phyloP scores from a whole-genome alignment of 2,113 vertebrate species.

The Larimichthys polyactis region DNA sequence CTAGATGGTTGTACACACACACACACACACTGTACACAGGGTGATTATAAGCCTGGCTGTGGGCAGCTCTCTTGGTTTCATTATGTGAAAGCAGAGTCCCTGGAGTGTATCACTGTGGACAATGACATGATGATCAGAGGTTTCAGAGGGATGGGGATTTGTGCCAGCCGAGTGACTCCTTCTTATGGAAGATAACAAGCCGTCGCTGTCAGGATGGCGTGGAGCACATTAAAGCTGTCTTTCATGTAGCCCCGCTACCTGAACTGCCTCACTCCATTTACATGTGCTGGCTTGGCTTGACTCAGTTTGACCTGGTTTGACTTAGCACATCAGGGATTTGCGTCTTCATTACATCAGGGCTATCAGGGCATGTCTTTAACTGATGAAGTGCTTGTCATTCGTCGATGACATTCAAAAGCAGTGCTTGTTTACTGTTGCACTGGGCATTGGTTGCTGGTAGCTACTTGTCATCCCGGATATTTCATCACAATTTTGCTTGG shows the following conservation, averaged over 20 bases:
- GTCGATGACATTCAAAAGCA: no score
- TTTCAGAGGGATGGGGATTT: constrained; percentile 70
- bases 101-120: constrained; percentile 75
- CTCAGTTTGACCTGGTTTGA: no score
- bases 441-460: no score
- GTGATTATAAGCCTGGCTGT: constrained; percentile 67
- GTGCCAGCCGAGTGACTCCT: constrained; percentile 72
- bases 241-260: constrained; percentile 53
- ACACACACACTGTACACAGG: constrained; percentile 21
- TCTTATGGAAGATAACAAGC: constrained; percentile 72
- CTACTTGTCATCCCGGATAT: no score
- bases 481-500: no score
- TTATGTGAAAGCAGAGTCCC: constrained; percentile 72
- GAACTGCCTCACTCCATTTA: constrained; percentile 27
- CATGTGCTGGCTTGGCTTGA: no score
- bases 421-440: no score
- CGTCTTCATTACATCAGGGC: no score
- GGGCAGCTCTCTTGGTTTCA: constrained; percentile 69
- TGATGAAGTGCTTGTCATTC: no score
- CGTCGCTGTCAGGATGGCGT: constrained; percentile 32
- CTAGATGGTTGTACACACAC: constrained; percentile 33
- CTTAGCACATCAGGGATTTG: no score
- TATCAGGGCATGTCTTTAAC: no score
- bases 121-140: constrained; percentile 83
- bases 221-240: constrained; percentile 49